Percentiles rank a stretch among this genome's conserved stretches.
Conservation (phyloP, 2,113 vertebrate genomes). For the Sporophila hypoxantha region DNA sequence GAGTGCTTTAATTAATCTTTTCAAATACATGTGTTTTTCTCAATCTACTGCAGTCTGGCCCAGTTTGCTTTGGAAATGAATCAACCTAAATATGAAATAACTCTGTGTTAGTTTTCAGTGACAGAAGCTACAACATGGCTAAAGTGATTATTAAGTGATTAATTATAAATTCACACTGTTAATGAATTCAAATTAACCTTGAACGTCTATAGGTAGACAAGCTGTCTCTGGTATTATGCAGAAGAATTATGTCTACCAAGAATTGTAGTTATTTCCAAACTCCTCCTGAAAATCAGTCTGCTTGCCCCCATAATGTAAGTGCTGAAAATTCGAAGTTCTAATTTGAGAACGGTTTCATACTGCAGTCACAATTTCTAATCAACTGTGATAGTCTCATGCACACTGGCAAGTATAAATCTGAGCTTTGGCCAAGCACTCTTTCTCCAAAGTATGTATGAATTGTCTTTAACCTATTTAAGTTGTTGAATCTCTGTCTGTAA, state of each 20-base stretch:
- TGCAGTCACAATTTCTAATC: background rate
- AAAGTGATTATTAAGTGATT: background rate
- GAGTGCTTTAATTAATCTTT: slow-evolving; percentile 7
- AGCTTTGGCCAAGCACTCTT: background rate
- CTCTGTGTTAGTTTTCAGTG: background rate
- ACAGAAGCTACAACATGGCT: background rate
- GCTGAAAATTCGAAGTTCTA: background rate
- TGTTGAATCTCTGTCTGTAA: background rate
- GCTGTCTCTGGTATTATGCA: background rate
- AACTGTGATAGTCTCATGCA: background rate
- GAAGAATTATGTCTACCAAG: background rate
- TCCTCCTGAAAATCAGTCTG: background rate
- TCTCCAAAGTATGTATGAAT: background rate
- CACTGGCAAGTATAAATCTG: background rate
- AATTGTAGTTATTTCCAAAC: background rate
- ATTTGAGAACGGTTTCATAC: background rate
- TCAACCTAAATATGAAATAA: slow-evolving; percentile 14
- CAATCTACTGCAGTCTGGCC: background rate
- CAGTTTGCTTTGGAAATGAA: background rate
- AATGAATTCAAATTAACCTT: background rate
- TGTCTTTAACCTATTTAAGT: background rate
- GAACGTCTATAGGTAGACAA: background rate
- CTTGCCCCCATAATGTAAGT: background rate
- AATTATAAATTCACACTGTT: background rate
- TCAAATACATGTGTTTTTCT: background rate